A percentile compares a stretch with the other conserved stretches of the same genome.
Evolutionary conservation across 2,888 invertebrate species (phyloP).

Genomic region (Epinotia bilunana): DNA sequence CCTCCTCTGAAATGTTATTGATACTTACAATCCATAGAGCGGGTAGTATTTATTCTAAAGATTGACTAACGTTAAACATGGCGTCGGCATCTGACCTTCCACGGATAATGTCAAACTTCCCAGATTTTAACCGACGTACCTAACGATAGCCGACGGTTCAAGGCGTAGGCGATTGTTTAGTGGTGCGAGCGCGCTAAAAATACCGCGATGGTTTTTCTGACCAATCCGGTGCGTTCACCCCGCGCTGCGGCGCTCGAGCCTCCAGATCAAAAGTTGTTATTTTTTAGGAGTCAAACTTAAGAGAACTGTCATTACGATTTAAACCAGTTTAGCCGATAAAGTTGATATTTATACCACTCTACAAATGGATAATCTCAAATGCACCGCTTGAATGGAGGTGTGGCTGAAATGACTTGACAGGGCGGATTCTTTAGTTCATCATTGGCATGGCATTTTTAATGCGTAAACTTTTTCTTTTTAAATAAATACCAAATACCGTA

Average conservation of each 20-base stretch:
- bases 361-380: not conserved
- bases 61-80: no score
- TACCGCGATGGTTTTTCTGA: constrained; percentile 5
- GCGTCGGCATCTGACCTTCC: no score
- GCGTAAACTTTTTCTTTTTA: no score
- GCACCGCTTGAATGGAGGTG: not conserved
- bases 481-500: no score
- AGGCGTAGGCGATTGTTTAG: constrained; percentile 18
- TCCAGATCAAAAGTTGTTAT: constrained; percentile 1
- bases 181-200: constrained; percentile 18
- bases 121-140: no score
- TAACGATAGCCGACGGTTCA: no score
- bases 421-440: not conserved
- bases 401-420: constrained; percentile 3
- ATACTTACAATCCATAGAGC: no score
- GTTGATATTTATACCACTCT: not conserved
- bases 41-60: no score
- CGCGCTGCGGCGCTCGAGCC: not conserved
- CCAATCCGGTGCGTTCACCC: constrained; percentile 7
- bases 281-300: not conserved
- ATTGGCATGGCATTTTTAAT: no score
- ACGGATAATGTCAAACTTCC: no score
- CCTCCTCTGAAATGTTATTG: no score
- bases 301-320: not conserved
- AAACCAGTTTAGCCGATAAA: not conserved